Base-by-base conservation (phyloP, 37 sponge, comb jelly and placozoan species). In the Corticium candelabrum region DNA sequence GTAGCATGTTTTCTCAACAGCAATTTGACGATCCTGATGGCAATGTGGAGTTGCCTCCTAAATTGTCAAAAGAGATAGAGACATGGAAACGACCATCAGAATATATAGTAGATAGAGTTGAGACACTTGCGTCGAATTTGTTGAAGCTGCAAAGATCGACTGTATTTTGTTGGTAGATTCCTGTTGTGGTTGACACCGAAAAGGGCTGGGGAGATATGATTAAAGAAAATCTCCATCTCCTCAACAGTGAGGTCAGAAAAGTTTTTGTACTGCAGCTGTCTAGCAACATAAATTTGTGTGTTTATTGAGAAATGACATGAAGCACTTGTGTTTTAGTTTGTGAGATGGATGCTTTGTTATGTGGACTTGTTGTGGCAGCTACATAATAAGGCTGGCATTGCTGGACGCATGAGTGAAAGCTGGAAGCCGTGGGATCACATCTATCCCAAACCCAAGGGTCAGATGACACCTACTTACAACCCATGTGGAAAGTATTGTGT, bases 351-450 rank as follows among this genome's bases (percentile, higher is more conserved):
- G 38, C 69, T 91, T 1, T 84, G 92, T 41, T 87, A 94, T 78
- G 41, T 94, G 41, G 11, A 21, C 0, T 69, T 83, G 0, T 78
- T 94, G 34, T 91, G 92, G 92, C 11, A 50, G 62, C 21, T 50
- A 21, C 62, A 11, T 11, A 50, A 21, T 50, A 21, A 11, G 62
- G n/a, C n/a, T n/a, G n/a, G n/a, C n/a, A n/a, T n/a, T n/a, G n/a
- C 76, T 41, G 36, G 27, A 76, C 37, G 69, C 38, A 39, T 37
- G 41, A 4, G n/a, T 11, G 33, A 33, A 21, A 37, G 40, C 0
- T 97, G 99, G 99, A 40, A 71, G 29, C 99, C 99, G 15, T 97
- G 99, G 99, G 86, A 87, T 34, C 95, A 94, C 78, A 94, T 97
- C 82, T 83, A 89, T 41, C 97, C 97, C n/a, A 88, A 85, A n/a